Conservation (phyloP, 2,797 vertebrate species). For the Pipistrellus kuhlii region DNA sequence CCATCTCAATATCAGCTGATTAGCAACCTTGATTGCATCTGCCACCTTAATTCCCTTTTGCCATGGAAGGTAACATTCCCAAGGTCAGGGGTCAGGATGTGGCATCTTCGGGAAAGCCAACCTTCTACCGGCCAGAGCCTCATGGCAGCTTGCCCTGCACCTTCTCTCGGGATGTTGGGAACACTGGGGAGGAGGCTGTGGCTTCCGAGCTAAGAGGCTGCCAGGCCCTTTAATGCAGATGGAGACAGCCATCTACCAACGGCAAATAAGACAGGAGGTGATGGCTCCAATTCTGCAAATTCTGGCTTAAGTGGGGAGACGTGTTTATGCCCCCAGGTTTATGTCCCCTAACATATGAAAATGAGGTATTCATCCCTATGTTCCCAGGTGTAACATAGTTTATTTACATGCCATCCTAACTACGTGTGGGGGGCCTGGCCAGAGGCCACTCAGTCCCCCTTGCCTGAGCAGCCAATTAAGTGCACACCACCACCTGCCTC, state of each 20-base stretch:
- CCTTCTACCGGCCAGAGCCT: background rate
- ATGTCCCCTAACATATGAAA: constrained; percentile 8
- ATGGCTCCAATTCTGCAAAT: background rate
- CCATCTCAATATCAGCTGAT: background rate
- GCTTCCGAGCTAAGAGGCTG: background rate
- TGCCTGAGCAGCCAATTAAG: background rate
- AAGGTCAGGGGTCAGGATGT: background rate
- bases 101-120: background rate
- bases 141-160: background rate
- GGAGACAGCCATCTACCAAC: background rate
- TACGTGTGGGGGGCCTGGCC: background rate
- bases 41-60: background rate
- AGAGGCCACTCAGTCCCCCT: background rate
- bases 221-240: background rate
- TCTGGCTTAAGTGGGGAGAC: background rate
- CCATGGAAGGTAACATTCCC: background rate
- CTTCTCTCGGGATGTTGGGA: background rate
- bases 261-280: background rate
- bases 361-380: background rate
- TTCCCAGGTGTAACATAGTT: background rate
- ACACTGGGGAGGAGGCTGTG: background rate
- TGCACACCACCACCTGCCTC: background rate
- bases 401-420: background rate
- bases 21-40: background rate
- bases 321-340: background rate